phyloP scores from a whole-genome alignment of 2,888 invertebrate species.

The Oegoconia quadripuncta region DNA sequence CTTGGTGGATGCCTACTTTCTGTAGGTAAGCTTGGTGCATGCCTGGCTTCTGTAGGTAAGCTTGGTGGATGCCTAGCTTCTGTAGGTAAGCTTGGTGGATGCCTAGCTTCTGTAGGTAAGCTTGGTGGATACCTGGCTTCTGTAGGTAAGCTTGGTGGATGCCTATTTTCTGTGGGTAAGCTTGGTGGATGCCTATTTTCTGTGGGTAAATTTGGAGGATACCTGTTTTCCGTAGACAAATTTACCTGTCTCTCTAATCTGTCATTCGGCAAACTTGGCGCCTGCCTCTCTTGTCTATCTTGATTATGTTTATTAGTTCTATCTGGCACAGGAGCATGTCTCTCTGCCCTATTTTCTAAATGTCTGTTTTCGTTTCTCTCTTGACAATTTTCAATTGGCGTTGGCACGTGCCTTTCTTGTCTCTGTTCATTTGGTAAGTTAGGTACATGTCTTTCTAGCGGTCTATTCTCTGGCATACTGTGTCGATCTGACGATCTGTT shows the following conservation, averaged over 20 bases:
- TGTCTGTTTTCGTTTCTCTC: slow-evolving; percentile 2
- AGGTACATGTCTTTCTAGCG: slow-evolving; percentile 21
- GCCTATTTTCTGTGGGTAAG: slow-evolving; percentile 10
- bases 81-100: slow-evolving; percentile 20
- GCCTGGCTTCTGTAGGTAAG: slow-evolving; percentile 10
- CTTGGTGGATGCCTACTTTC: slow-evolving; percentile 9
- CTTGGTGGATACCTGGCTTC: slow-evolving; percentile 9
- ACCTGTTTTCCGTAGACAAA: slow-evolving; percentile 25
- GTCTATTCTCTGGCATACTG: slow-evolving; percentile 16
- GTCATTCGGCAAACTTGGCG: slow-evolving; percentile 16
- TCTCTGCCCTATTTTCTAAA: slow-evolving; percentile 21
- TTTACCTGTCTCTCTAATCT: slow-evolving; percentile 8
- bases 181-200: slow-evolving; percentile 7
- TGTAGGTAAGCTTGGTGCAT: slow-evolving; percentile 9
- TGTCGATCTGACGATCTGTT: neutral
- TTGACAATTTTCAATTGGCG: neutral
- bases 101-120: slow-evolving; percentile 26
- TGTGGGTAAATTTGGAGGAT: slow-evolving; percentile 20
- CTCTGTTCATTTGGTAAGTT: slow-evolving; percentile 12
- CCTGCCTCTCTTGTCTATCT: slow-evolving; percentile 18
- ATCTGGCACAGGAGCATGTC: slow-evolving; percentile 14
- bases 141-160: slow-evolving; percentile 9
- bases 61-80: slow-evolving; percentile 7
- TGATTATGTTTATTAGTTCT: slow-evolving; percentile 16
- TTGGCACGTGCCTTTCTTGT: slow-evolving; percentile 16